A percentile compares a stretch with the other conserved stretches of the same genome.
Evolutionary conservation across 1,140 invertebrate genomes (phyloP).

Genomic region (Magallana angulata): DNA sequence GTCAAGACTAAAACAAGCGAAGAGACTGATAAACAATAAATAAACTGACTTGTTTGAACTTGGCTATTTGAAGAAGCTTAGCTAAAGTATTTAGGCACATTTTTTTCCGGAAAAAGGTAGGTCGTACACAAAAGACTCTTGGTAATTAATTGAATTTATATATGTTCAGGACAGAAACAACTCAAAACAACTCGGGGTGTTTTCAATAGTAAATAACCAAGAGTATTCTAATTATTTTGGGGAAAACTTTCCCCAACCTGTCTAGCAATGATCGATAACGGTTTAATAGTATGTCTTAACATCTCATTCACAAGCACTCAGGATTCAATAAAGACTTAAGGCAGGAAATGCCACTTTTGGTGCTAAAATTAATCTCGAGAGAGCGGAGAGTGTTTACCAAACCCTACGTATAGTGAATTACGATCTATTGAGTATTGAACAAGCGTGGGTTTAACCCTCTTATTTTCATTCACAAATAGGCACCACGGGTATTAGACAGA

Average conservation of each 20-base stretch:
- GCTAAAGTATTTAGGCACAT: too few relatives aligned
- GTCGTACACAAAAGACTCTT: too few relatives aligned
- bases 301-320: slow-evolving; percentile 14
- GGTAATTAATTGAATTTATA: too few relatives aligned
- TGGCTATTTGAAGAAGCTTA: too few relatives aligned
- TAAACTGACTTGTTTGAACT: too few relatives aligned
- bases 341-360: slow-evolving; percentile 32
- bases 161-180: too few relatives aligned
- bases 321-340: slow-evolving; percentile 4
- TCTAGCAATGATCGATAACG: slow-evolving; percentile 11
- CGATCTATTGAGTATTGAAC: neutral
- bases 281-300: neutral
- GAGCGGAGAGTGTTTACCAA: neutral
- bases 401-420: neutral
- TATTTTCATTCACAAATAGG: slow-evolving; percentile 11
- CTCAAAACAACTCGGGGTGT: too few relatives aligned
- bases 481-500: neutral
- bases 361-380: slow-evolving; percentile 36
- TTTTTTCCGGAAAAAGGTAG: too few relatives aligned
- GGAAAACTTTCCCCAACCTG: neutral
- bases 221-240: too few relatives aligned
- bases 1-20: neutral
- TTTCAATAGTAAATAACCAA: too few relatives aligned
- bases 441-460: neutral
- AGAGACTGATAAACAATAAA: too few relatives aligned